These are phyloP conservation scores for Pseudomyrmex concolor DNA, from an alignment of 1,140 invertebrate genomes.

Conservation along the genomic window DNA sequence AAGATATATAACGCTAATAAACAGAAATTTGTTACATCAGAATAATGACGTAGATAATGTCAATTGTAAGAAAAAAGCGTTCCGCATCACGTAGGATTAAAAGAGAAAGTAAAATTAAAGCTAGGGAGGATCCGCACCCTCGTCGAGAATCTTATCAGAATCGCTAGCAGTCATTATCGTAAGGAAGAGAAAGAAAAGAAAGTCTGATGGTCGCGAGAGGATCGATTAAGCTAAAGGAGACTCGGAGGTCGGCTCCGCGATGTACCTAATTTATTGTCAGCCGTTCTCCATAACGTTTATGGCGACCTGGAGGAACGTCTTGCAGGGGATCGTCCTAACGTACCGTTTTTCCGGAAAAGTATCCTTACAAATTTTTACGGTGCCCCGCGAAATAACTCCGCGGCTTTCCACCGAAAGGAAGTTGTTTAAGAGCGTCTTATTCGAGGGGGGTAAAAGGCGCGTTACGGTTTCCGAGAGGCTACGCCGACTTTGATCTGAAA, in stretches of 20 bases:
- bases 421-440: conserved; percentile 57
- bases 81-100: background rate
- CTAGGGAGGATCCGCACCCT: conserved; percentile 5
- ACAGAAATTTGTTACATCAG: background rate
- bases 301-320: conserved; percentile 39
- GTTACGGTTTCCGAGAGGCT: conserved; percentile 44
- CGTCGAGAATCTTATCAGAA: conserved; percentile 52
- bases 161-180: conserved; percentile 43
- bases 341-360: conserved; percentile 60
- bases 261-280: conserved; percentile 68
- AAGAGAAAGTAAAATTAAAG: conserved; percentile 23
- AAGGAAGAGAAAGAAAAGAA: conserved; percentile 32
- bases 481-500: conserved; percentile 62
- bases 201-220: conserved; percentile 22
- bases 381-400: conserved; percentile 59
- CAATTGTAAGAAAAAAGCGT: background rate
- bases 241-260: conserved; percentile 25
- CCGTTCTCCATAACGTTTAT: conserved; percentile 67
- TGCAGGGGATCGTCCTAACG: conserved; percentile 54
- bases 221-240: conserved; percentile 53
- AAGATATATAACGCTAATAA: background rate
- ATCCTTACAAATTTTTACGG: conserved; percentile 69
- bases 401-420: conserved; percentile 26
- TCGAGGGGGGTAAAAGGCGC: conserved; percentile 29
- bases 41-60: background rate